Base-by-base conservation (phyloP, 2,888 invertebrate species). In the Polymixis flavicincta region DNA sequence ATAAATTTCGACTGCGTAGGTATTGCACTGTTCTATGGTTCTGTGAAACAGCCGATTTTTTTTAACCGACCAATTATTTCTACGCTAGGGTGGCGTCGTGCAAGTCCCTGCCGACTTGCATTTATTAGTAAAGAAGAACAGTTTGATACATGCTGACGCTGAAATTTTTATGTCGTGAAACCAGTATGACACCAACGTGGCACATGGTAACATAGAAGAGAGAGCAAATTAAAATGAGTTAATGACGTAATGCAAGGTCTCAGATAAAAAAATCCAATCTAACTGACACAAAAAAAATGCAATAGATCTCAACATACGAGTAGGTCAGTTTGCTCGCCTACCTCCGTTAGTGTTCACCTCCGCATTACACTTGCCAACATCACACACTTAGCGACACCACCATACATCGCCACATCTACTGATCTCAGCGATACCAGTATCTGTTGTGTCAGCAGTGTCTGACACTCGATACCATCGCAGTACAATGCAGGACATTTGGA, bases 401-500 rank as follows among this genome's bases (percentile, higher is more conserved):
- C 22, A 8, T 17, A 67, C 59, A 59, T 59, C 22, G 63, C 67
- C 2, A 82, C 59, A 67, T 71, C 84, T 66, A 54, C 72, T 65
- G 77, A 81, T 85, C 65, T 69, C 45, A 6, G 45, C 45, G 73
- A 77, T 77, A 71, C n/a, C 64, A 32, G 66, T 60, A 63, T 69
- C 70, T n/a, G 64, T n/a, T 32, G 66, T 70, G 76, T 65, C 61
- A 45, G 54, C 54, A 68, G 82, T 60, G 64, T 68, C 52, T 48
- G 55, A 45, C 70, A 69, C 67, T 69, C 67, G 85, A 85, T 87
- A 83, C 68, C 63, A 87, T 87, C 85, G 59, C 72, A 74, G 66
- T 71, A 87, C 83, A 84, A 82, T 75, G 73, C 78, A 65, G 71
- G 76, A 76, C 72, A 83, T 83, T 85, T 85, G 83, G 83, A 77